phyloP scores from a whole-genome alignment of 2,113 vertebrate species.

The Onychostoma macrolepis region DNA sequence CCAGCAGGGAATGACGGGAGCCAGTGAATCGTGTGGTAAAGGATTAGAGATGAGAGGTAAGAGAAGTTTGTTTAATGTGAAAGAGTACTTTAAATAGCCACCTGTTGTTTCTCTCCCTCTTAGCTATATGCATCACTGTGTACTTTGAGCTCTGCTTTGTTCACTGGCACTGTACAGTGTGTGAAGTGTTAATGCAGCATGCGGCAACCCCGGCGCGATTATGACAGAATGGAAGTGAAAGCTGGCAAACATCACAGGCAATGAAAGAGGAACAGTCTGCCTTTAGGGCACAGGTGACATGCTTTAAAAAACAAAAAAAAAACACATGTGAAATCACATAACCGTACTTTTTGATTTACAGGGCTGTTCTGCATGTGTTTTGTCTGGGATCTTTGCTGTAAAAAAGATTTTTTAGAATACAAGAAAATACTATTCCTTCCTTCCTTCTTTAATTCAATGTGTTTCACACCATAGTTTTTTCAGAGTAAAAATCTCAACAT shows the following conservation, averaged over 20 bases:
- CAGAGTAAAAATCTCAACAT: neutral
- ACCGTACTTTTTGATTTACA: too few species aligned
- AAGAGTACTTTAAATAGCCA: neutral
- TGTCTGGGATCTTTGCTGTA: too few species aligned
- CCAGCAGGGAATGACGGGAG: constrained; percentile 73
- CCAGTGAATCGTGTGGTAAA: constrained; percentile 82
- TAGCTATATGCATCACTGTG: neutral
- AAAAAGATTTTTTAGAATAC: too few species aligned
- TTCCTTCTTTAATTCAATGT: neutral
- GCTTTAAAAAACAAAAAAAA: neutral
- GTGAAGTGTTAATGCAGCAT: neutral
- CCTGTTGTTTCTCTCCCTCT: neutral
- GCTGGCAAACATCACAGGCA: constrained; percentile 1
- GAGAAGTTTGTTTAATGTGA: constrained; percentile 47
- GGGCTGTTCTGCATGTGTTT: too few species aligned
- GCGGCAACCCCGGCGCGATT: neutral
- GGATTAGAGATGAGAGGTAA: constrained; percentile 92
- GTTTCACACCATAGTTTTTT: neutral
- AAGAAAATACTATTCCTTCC: too few species aligned
- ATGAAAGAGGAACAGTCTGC: neutral
- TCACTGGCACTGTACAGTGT: neutral
- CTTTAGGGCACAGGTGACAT: neutral
- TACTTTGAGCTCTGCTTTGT: neutral
- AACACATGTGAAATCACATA: too few species aligned
- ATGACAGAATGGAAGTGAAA: constrained; percentile 24